Base-by-base conservation (phyloP, 2,888 invertebrate species). In the Aphodius granarius region DNA sequence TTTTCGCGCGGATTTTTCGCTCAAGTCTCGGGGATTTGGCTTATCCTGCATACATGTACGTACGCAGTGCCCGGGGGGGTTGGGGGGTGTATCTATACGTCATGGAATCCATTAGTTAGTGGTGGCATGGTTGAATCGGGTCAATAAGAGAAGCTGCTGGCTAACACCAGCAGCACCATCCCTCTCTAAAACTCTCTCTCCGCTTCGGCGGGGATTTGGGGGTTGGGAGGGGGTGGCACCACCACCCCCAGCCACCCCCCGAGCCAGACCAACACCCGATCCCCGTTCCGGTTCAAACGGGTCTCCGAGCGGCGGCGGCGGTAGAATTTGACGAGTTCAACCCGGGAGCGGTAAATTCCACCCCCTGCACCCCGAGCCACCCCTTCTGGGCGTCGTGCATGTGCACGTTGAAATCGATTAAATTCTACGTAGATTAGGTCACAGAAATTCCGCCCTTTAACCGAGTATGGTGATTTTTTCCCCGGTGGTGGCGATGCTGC, bases 331-430 rank as follows among this genome's bases (percentile, higher is more conserved):
- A 74, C 74, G 76, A 74, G 72, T 74, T 74, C 74, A 88, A 90
- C 90, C 86, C 90, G 77, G 75, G 76, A 75, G 76, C 79, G 43
- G 43, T 43, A 43, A 43, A 43, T 43, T 43, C 43, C 43, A 43
- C 43, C 43, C 43, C 43, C 23, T 5, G 6, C 23, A 4, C 43
- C 43, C 43, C 2, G 66, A 74, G 75, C 77, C 77, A 72, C 78
- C 76, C 43, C 43, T 43, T 43, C 43, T 43, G 43, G 43, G 43
- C 43, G 43, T 43, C 43, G 77, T 77, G 78, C 78, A 78, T 78
- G 65, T 65, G 78, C 77, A 78, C 76, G 78, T 76, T 74, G 75
- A 73, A 79, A 79, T 79, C 77, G 78, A 79, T 79, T 76, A 77
- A 79, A 79, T 73, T 74, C 77, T 73, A 78, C 78, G 77, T 76